Conservation (phyloP, 2,888 invertebrate genomes). For the Cerceris rybyensis region DNA sequence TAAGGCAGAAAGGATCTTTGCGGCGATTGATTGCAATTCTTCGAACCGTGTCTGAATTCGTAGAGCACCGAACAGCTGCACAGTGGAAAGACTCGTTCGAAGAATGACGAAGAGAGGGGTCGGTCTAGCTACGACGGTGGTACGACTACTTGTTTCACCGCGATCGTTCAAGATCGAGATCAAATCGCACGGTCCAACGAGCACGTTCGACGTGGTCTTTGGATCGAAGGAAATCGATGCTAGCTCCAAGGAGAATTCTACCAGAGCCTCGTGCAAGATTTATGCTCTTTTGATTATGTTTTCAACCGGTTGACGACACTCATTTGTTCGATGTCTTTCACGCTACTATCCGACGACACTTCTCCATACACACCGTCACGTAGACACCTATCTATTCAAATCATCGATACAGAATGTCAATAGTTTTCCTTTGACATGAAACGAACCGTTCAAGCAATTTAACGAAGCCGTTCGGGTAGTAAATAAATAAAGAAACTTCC, state of each 20-base stretch:
- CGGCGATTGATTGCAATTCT: no score
- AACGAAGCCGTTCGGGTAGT: no score
- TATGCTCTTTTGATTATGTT: conserved; percentile 13
- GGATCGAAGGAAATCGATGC: conserved; percentile 30
- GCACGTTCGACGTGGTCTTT: conserved; percentile 19
- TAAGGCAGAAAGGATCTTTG: conserved; percentile 21
- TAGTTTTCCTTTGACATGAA: no score
- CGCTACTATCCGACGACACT: not conserved
- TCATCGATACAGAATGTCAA: no score
- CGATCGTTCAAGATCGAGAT: conserved; percentile 58
- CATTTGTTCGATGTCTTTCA: not conserved
- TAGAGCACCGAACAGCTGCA: no score
- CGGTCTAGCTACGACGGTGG: conserved; percentile 15
- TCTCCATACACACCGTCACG: not conserved
- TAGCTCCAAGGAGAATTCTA: conserved; percentile 4
- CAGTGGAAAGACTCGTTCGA: not conserved
- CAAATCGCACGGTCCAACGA: conserved; percentile 59
- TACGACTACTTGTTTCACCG: conserved; percentile 11
- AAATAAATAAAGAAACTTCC: no score
- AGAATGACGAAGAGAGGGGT: not conserved
- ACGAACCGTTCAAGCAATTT: no score
- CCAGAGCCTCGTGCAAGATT: not conserved
- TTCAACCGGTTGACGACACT: not conserved
- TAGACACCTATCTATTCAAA: not conserved
- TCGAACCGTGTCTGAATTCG: no score